A percentile compares a stretch with the other conserved stretches of the same genome.
Conservation (phyloP, 2,888 invertebrate genomes). For the Electrophaes corylata region DNA sequence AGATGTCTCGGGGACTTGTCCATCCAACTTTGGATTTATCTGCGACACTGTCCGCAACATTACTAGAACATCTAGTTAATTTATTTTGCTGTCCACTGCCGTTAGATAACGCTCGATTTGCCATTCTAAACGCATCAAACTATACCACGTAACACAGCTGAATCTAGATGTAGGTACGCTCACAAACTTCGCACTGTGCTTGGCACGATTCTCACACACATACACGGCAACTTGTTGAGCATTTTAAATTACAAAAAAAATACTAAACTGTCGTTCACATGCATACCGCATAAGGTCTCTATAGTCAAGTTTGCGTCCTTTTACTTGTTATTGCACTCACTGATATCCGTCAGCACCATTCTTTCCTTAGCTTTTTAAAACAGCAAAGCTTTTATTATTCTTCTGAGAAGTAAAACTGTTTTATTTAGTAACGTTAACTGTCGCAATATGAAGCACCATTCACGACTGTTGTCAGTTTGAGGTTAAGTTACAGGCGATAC, state of each 20-base stretch:
- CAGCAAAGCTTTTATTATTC: not conserved
- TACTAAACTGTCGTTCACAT: conserved; percentile 45
- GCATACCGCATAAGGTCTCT: conserved; percentile 41
- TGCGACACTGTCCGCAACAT: conserved; percentile 68
- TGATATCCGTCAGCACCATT: conserved; percentile 47
- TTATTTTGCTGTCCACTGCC: conserved; percentile 65
- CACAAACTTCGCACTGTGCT: conserved; percentile 42
- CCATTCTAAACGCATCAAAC: conserved; percentile 66
- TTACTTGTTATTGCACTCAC: conserved; percentile 48
- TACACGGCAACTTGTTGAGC: conserved; percentile 50
- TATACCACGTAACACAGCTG: conserved; percentile 38
- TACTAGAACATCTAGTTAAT: conserved; percentile 73
- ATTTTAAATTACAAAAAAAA: conserved; percentile 44
- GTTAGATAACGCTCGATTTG: conserved; percentile 65
- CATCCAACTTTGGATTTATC: conserved; percentile 78
- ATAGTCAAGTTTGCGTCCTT: conserved; percentile 38
- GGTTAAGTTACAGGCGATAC: conserved; percentile 82
- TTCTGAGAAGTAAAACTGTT: conserved; percentile 18
- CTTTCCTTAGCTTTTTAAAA: not conserved
- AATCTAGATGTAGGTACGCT: conserved; percentile 37
- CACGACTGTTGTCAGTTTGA: conserved; percentile 81
- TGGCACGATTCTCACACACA: conserved; percentile 51
- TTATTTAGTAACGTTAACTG: conserved; percentile 61
- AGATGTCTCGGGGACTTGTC: conserved; percentile 79
- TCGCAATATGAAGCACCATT: conserved; percentile 76